A percentile compares a stretch with the other conserved stretches of the same genome.
These are phyloP conservation scores for Drosophila pruinosa DNA, from an alignment of 1,140 invertebrate genomes.

Conservation along the genomic window DNA sequence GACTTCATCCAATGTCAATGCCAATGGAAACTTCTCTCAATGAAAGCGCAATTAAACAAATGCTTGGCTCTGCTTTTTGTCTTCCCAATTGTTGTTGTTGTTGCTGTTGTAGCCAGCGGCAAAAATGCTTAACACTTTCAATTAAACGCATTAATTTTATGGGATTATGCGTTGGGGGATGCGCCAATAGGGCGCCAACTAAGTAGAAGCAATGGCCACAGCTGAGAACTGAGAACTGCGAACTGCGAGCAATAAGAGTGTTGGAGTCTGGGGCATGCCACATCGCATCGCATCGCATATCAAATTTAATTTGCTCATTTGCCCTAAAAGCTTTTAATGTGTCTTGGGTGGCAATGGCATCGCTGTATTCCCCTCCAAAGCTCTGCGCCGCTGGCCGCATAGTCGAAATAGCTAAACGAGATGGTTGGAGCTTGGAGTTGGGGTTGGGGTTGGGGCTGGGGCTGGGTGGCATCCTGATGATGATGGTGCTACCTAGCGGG, in stretches of 20 bases:
- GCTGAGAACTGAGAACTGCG: background rate
- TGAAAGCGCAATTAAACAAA: constrained; percentile 66
- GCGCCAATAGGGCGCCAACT: background rate
- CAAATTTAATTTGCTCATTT: constrained; percentile 81
- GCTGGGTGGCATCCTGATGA: background rate
- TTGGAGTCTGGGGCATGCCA: constrained; percentile 1
- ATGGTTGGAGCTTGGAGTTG: background rate
- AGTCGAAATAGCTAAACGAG: constrained; percentile 28
- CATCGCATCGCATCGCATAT: constrained; percentile 62
- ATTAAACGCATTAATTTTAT: constrained; percentile 81
- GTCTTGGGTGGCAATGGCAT: constrained; percentile 49
- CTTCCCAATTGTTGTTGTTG: background rate
- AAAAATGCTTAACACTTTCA: constrained; percentile 73
- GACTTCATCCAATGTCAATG: constrained; percentile 15
- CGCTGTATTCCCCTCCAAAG: background rate
- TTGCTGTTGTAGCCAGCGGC: constrained; percentile 33
- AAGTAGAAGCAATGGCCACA: background rate
- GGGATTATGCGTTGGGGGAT: constrained; percentile 55
- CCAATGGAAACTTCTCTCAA: constrained; percentile 3
- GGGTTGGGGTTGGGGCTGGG: background rate
- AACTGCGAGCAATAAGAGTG: too few species aligned
- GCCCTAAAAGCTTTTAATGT: constrained; percentile 80
- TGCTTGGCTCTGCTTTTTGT: constrained; percentile 12
- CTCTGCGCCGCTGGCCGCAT: constrained; percentile 2
- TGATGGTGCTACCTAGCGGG: constrained; percentile 19